Evolutionary conservation across 2,888 invertebrate species (phyloP).

Genomic region (Aspidiotus destructor): DNA sequence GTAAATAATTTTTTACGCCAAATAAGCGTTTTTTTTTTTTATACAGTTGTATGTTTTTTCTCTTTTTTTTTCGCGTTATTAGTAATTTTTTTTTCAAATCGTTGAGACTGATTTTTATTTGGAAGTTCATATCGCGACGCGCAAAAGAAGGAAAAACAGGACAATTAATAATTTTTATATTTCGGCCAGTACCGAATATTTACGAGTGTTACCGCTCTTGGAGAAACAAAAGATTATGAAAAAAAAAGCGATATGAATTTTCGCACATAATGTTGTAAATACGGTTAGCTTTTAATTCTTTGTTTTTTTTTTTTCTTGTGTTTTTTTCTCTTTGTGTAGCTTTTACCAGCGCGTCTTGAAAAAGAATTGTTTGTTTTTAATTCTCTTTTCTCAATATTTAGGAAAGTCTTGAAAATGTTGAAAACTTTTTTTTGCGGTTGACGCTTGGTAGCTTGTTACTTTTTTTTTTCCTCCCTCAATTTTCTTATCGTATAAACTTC

Average conservation of each 20-base stretch:
- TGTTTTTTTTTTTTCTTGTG: constrained; percentile 8
- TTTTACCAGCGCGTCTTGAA: too few species aligned
- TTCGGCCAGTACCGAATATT: constrained; percentile 21
- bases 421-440: constrained; percentile 14
- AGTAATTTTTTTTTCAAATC: constrained; percentile 15
- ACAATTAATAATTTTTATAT: background rate
- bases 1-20: background rate
- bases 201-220: background rate
- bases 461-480: background rate
- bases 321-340: background rate
- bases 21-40: constrained; percentile 6
- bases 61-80: constrained; percentile 4
- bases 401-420: too few species aligned
- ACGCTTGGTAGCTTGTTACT: constrained; percentile 23
- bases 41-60: constrained; percentile 14
- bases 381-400: background rate
- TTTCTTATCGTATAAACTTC: too few species aligned
- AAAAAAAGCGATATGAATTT: constrained; percentile 12
- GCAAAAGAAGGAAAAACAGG: too few species aligned
- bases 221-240: background rate
- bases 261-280: constrained; percentile 19
- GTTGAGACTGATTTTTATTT: constrained; percentile 26
- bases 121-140: constrained; percentile 15
- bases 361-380: background rate
- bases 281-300: constrained; percentile 4